Conservation (phyloP, 2,113 vertebrate genomes). For the Takifugu flavidus region DNA sequence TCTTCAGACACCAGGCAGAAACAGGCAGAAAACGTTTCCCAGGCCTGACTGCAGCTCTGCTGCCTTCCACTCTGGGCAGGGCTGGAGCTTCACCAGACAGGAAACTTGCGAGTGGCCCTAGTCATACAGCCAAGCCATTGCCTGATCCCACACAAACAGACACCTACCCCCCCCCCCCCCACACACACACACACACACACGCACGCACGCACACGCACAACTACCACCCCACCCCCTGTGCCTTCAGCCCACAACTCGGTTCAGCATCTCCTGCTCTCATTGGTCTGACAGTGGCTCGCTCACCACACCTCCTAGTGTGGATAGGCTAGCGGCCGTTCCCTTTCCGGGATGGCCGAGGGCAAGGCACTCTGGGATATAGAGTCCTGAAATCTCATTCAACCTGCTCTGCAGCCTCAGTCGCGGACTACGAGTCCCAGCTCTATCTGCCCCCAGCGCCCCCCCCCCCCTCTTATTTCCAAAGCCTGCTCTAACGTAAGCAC, state of each 20-base stretch:
- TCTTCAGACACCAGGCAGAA: slow-evolving; percentile 53
- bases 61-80: slow-evolving; percentile 74
- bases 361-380: slow-evolving; percentile 76
- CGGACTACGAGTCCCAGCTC: slow-evolving; percentile 79
- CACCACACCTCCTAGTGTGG: slow-evolving; percentile 78
- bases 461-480: slow-evolving; percentile 71
- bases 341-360: slow-evolving; percentile 77
- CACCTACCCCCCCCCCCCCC: slow-evolving; percentile 57
- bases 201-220: slow-evolving; percentile 60
- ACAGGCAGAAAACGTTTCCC: slow-evolving; percentile 60
- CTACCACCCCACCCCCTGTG: slow-evolving; percentile 59
- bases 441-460: slow-evolving; percentile 49
- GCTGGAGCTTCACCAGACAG: slow-evolving; percentile 70
- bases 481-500: slow-evolving; percentile 82
- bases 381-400: slow-evolving; percentile 61
- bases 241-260: slow-evolving; percentile 79
- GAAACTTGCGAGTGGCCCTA: slow-evolving; percentile 79
- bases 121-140: slow-evolving; percentile 80
- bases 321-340: slow-evolving; percentile 72
- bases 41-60: slow-evolving; percentile 64
- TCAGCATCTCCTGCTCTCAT: slow-evolving; percentile 66
- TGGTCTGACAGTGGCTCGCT: slow-evolving; percentile 72
- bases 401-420: slow-evolving; percentile 43
- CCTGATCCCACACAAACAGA: slow-evolving; percentile 81
- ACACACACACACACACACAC: slow-evolving; percentile 72